These are phyloP conservation scores for Harlomillsia oculata DNA, from an alignment of 1,140 invertebrate genomes.

Conservation along the genomic window DNA sequence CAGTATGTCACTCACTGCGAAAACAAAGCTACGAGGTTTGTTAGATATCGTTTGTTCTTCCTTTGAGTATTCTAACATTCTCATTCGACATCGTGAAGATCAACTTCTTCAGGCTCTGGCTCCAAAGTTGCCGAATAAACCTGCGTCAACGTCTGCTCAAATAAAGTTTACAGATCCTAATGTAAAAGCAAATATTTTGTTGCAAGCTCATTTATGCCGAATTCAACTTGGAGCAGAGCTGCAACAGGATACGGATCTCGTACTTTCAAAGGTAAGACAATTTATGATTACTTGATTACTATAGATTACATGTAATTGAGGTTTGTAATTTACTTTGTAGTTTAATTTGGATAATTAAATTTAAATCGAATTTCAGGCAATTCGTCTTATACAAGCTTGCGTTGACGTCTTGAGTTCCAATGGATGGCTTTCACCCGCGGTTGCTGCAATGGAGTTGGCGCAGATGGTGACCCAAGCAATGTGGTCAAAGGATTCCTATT, in stretches of 20 bases:
- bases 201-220: conserved; percentile 92
- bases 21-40: conserved; percentile 93
- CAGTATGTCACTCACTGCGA: conserved; percentile 88
- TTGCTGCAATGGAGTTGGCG: conserved; percentile 97
- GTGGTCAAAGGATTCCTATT: conserved; percentile 97
- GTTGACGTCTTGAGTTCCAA: conserved; percentile 97
- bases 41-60: conserved; percentile 97
- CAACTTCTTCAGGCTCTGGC: conserved; percentile 72
- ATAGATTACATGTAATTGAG: not conserved
- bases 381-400: conserved; percentile 91
- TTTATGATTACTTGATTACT: not conserved
- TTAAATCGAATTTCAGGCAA: conserved; percentile 43
- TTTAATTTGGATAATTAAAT: not conserved
- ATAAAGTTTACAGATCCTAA: conserved; percentile 90
- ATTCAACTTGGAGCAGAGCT: conserved; percentile 89
- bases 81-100: conserved; percentile 92
- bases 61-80: conserved; percentile 89
- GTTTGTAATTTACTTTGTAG: not conserved
- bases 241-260: conserved; percentile 89
- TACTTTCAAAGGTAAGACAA: conserved; percentile 60
- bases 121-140: conserved; percentile 66
- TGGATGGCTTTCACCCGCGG: conserved; percentile 93
- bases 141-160: conserved; percentile 47
- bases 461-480: conserved; percentile 99
- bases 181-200: conserved; percentile 88